phyloP scores from a whole-genome alignment of 2,888 invertebrate species.

The Morpho achilles region DNA sequence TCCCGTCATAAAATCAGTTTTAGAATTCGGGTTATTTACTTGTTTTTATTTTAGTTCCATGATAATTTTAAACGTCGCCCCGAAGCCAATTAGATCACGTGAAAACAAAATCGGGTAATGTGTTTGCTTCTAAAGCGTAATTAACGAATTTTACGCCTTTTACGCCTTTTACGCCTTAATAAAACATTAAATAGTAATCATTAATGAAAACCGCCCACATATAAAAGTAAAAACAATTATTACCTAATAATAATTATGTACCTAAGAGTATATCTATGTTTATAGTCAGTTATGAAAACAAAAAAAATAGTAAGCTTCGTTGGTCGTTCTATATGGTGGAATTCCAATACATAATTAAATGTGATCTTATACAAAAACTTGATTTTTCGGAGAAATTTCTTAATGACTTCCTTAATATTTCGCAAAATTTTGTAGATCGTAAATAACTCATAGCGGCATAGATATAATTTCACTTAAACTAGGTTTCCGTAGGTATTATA shows the following conservation, averaged over 20 bases:
- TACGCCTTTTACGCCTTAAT: conserved; percentile 13
- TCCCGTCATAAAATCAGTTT: conserved; percentile 79
- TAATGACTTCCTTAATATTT: too few relatives aligned
- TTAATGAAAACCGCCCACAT: too few relatives aligned
- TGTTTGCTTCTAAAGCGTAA: conserved; percentile 26
- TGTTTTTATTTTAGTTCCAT: conserved; percentile 76
- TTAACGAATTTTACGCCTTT: conserved; percentile 19
- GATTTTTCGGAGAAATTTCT: background rate
- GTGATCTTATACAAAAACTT: background rate
- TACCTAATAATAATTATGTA: too few relatives aligned
- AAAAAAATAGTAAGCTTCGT: too few relatives aligned
- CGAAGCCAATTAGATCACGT: conserved; percentile 73
- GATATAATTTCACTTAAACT: too few relatives aligned
- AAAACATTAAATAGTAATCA: background rate
- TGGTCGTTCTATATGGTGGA: too few relatives aligned
- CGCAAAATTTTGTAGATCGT: too few relatives aligned
- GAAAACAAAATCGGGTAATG: conserved; percentile 47
- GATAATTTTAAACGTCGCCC: conserved; percentile 73
- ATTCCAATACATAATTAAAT: background rate
- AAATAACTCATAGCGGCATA: too few relatives aligned
- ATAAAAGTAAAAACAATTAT: too few relatives aligned
- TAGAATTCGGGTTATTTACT: conserved; percentile 79
- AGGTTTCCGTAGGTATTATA: too few relatives aligned
- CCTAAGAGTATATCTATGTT: too few relatives aligned
- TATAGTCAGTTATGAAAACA: too few relatives aligned